Evolutionary conservation across 1,140 invertebrate species (phyloP).

Genomic region (Sitodiplosis mosellana): DNA sequence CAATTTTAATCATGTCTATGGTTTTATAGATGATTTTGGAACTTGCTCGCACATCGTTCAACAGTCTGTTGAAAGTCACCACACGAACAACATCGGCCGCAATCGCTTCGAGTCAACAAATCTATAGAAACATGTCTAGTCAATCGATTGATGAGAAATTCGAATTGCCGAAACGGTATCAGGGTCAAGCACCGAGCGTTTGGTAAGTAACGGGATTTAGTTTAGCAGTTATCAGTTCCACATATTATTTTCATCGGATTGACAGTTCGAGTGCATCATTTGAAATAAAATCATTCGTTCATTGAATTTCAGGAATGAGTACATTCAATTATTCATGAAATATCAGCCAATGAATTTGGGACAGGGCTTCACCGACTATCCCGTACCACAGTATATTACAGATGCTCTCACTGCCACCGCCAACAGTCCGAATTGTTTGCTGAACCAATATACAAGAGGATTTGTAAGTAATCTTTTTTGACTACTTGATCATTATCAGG

Average conservation of each 20-base stretch:
- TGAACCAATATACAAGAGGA: slow-evolving; percentile 84
- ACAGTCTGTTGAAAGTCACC: no score
- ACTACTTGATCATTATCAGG: no score
- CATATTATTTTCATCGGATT: no score
- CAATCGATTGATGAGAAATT: slow-evolving; percentile 29
- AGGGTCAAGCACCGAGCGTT: slow-evolving; percentile 37
- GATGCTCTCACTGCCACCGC: slow-evolving; percentile 54
- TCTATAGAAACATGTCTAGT: neutral
- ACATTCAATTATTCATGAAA: slow-evolving; percentile 69
- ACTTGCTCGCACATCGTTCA: no score
- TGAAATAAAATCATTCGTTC: no score
- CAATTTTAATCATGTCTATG: no score
- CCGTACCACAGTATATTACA: slow-evolving; percentile 65
- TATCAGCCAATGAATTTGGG: slow-evolving; percentile 89
- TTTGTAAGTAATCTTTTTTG: slow-evolving; percentile 74
- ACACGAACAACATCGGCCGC: no score
- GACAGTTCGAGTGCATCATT: no score
- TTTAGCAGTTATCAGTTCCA: slow-evolving; percentile 2
- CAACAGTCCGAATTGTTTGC: slow-evolving; percentile 45
- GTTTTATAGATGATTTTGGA: no score
- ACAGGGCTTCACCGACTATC: slow-evolving; percentile 94
- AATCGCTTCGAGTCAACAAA: no score
- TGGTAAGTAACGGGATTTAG: slow-evolving; percentile 25
- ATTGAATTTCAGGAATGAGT: slow-evolving; percentile 35
- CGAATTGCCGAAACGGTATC: slow-evolving; percentile 34